Percentiles rank a stretch among this genome's conserved stretches.
Evolutionary conservation across 1,140 invertebrate species (phyloP).

Genomic region (Drosophila funebris): DNA sequence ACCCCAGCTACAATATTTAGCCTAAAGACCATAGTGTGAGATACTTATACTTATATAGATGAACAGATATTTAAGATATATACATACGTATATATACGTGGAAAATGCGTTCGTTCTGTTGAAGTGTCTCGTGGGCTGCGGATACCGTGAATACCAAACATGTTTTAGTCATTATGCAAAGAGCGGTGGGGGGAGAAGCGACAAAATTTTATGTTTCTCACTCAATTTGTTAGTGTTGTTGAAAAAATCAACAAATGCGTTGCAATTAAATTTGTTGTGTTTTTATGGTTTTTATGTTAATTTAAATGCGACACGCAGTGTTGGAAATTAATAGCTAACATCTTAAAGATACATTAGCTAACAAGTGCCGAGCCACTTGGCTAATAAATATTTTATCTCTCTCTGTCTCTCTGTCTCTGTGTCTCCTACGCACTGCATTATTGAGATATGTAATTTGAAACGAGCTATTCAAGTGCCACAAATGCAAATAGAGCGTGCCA

Average conservation of each 20-base stretch:
- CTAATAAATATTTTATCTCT: conserved; percentile 55
- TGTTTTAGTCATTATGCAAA: conserved; percentile 42
- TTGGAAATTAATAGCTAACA: conserved; percentile 60
- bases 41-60: conserved; percentile 32
- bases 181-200: conserved; percentile 31
- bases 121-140: conserved; percentile 32
- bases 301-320: conserved; percentile 58
- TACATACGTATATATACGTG: conserved; percentile 20
- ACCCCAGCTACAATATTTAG: conserved; percentile 5
- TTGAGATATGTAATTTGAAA: conserved; percentile 30
- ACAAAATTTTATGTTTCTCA: conserved; percentile 77
- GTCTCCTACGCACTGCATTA: conserved; percentile 18
- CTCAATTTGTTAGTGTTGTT: conserved; percentile 72
- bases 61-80: conserved; percentile 13
- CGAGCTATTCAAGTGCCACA: conserved; percentile 27
- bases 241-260: conserved; percentile 66
- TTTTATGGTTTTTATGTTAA: conserved; percentile 67
- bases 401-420: neutral
- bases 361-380: conserved; percentile 29
- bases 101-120: conserved; percentile 19
- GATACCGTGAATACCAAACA: conserved; percentile 37
- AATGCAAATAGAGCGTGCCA: conserved; percentile 44
- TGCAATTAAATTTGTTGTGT: conserved; percentile 66
- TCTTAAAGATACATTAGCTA: conserved; percentile 35
- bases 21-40: conserved; percentile 26